Evolutionary conservation across 2,888 invertebrate species (phyloP), one percentile per base, ranked within the genome.

Genomic region (Pristionchus arcanus): DNA sequence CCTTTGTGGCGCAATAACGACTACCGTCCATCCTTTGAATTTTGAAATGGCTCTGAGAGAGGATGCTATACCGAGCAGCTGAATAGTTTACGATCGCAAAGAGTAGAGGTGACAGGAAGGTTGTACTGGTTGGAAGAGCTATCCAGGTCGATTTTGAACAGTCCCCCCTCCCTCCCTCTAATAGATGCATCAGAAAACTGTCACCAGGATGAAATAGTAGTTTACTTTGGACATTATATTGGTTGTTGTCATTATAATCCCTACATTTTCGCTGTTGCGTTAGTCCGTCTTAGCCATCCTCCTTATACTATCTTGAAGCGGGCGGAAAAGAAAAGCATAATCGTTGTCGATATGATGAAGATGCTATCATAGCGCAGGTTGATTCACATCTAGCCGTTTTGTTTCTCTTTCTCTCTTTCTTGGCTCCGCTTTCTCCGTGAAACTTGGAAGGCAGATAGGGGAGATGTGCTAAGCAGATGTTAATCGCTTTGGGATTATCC

Each of bases 341-440:
- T 81, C 81, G 81, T 81, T 53, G 81, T 77, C 77, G 77, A 77
- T 77, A 81, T 81, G 81, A 81, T 81, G 68, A 15, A 68, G 31
- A 77, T 77, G 81, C 81, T 81, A 81, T 81, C 81, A 81, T 81
- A 74, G 81, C 81, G 49, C 34, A 81, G n/a, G 81, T 53, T 81
- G 81, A 81, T n/a, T 81, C 42, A 81, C 49, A 28, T 21, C 74
- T 74, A 74, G 74, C 74, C 49, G 81, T 49, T 81, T 34, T 81
- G 34, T 81, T 34, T 77, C 42, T 81, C 28, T 53, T 49, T 19
- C 49, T n/a, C 53, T n/a, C 49, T 19, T 42, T 81, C 42, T 81
- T 49, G 21, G 49, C 49, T 81, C n/a, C 28, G 28, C 81, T 81
- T 28, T 81, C 81, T 28, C 81, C n/a, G 49, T 81, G 49, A 49